phyloP scores from a whole-genome alignment of 2,797 vertebrate species.

The Parauchenoglanis punctatus region DNA sequence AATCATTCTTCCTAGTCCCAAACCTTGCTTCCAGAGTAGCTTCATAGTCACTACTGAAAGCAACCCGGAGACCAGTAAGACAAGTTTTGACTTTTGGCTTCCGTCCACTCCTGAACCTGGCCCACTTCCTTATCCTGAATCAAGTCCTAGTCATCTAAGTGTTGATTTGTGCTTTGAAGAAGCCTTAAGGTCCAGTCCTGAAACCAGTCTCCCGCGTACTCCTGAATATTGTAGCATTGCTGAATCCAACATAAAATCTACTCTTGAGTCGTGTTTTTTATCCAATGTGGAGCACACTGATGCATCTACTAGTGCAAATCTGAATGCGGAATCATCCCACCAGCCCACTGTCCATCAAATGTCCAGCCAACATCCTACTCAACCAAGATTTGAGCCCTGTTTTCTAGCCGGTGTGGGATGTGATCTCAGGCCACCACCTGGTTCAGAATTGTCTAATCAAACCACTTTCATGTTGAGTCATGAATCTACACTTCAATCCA shows the following conservation, averaged over 20 bases:
- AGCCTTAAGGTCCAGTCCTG: neutral
- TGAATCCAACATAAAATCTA: neutral
- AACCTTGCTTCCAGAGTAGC: neutral
- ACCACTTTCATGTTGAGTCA: neutral
- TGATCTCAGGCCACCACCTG: neutral
- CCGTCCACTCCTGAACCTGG: neutral
- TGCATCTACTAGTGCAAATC: neutral
- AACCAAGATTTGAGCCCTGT: neutral
- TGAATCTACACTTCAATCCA: neutral
- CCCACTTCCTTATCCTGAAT: neutral
- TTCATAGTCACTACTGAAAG: neutral
- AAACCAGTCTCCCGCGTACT: neutral
- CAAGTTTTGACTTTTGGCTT: conserved; percentile 8
- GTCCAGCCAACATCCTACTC: neutral
- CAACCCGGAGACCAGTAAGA: neutral
- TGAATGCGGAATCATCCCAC: neutral
- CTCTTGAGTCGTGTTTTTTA: neutral
- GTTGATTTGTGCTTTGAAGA: neutral
- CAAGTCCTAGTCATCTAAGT: neutral
- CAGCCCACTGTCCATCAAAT: neutral
- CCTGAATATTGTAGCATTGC: neutral
- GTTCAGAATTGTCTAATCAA: neutral
- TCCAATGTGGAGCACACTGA: neutral
- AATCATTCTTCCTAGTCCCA: neutral
- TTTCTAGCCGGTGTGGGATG: neutral